Evolutionary conservation across 2,113 vertebrate species (phyloP).

Genomic region (Tragelaphus strepsiceros): DNA sequence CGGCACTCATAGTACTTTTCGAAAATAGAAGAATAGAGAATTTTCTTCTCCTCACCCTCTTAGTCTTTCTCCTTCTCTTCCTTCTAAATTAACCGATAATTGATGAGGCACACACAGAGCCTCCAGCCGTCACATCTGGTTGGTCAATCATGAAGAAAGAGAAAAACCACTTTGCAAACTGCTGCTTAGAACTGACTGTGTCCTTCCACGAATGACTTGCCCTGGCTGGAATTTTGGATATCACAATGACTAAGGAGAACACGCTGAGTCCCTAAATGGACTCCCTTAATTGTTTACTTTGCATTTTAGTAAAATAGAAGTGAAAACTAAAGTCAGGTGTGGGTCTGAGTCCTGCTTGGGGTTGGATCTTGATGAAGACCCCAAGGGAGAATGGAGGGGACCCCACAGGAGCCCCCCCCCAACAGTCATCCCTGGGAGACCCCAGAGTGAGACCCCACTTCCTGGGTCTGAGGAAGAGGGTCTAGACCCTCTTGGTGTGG

Average conservation of each 20-base stretch:
- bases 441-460: background rate
- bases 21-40: background rate
- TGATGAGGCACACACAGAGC: background rate
- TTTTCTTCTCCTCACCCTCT: background rate
- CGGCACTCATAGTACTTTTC: background rate
- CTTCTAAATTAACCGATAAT: background rate
- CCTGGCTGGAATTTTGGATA: background rate
- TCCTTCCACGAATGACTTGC: background rate
- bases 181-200: background rate
- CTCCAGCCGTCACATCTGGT: background rate
- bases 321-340: background rate
- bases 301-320: conserved; percentile 26
- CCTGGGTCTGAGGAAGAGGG: background rate
- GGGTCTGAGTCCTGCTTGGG: background rate
- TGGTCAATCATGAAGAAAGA: background rate
- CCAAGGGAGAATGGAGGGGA: background rate
- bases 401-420: background rate
- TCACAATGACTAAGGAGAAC: background rate
- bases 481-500: background rate
- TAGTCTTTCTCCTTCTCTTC: background rate
- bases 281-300: background rate
- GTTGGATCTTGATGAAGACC: background rate
- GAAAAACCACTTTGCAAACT: background rate
- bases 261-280: background rate
- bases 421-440: background rate